These are phyloP conservation scores for Calvadosia cruxmelitensis DNA, from an alignment of 30 jellyfish, hydroid and myxozoan genomes.

Conservation along the genomic window DNA sequence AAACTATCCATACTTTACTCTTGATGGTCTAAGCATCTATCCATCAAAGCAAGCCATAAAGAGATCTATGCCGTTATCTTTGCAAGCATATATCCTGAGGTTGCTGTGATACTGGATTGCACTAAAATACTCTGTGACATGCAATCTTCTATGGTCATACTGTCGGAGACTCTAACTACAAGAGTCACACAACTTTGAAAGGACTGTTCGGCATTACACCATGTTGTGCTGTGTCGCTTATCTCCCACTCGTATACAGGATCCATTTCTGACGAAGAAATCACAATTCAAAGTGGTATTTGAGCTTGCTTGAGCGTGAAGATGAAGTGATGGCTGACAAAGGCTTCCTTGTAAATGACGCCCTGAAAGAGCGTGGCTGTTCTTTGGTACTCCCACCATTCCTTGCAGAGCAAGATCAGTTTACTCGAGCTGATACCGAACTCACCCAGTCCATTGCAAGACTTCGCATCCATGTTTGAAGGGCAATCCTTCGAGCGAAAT, in stretches of 20 bases:
- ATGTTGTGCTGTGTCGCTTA: background rate
- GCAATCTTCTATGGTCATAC: background rate
- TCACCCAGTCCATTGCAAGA: background rate
- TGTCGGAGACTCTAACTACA: background rate
- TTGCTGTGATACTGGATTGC: background rate
- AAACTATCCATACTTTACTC: background rate
- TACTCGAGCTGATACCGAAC: background rate
- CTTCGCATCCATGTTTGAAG: background rate
- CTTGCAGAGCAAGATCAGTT: background rate
- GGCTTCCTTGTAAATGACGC: background rate
- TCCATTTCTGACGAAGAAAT: background rate
- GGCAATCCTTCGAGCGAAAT: background rate
- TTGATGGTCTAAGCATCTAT: background rate
- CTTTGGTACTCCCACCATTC: background rate
- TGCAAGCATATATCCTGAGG: background rate
- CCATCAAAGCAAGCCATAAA: background rate
- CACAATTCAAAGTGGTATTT: background rate
- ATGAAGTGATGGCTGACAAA: background rate
- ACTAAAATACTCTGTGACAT: background rate
- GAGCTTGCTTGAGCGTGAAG: background rate
- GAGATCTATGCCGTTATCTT: background rate
- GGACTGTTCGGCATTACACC: background rate
- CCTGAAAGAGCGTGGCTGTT: background rate
- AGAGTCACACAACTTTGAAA: background rate
- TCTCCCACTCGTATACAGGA: background rate